Evolutionary conservation across 2,113 vertebrate species (phyloP).

Genomic region (Connochaetes taurinus): DNA sequence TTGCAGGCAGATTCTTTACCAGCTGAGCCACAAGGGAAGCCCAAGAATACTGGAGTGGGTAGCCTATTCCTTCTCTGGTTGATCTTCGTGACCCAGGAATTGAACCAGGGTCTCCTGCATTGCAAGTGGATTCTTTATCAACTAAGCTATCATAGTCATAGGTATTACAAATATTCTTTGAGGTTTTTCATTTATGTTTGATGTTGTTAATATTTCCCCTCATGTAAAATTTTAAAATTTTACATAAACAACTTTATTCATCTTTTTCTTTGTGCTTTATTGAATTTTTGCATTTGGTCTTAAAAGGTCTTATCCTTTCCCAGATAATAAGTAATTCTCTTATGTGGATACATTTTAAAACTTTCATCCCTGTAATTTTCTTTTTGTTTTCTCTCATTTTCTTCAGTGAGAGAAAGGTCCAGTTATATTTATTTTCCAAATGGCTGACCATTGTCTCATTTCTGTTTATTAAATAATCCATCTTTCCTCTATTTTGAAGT

Average conservation of each 20-base stretch:
- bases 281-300: not conserved
- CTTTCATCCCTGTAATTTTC: not conserved
- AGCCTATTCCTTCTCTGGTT: not conserved
- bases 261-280: not conserved
- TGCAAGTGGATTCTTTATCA: not conserved
- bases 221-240: not conserved
- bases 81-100: not conserved
- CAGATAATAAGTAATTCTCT: slow-evolving; percentile 14
- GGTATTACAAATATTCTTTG: not conserved
- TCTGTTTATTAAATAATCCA: not conserved
- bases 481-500: slow-evolving; percentile 30
- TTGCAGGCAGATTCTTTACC: not conserved
- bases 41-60: not conserved
- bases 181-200: not conserved
- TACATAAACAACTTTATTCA: not conserved
- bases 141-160: not conserved
- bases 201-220: not conserved
- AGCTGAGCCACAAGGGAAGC: not conserved
- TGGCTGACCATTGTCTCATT: not conserved
- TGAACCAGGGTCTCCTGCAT: not conserved
- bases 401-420: not conserved
- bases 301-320: not conserved
- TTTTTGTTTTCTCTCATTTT: not conserved
- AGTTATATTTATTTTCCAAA: slow-evolving; percentile 35
- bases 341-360: not conserved